Conservation (phyloP, 2,888 invertebrate genomes). For the Hermaeophaga mercurialis region DNA sequence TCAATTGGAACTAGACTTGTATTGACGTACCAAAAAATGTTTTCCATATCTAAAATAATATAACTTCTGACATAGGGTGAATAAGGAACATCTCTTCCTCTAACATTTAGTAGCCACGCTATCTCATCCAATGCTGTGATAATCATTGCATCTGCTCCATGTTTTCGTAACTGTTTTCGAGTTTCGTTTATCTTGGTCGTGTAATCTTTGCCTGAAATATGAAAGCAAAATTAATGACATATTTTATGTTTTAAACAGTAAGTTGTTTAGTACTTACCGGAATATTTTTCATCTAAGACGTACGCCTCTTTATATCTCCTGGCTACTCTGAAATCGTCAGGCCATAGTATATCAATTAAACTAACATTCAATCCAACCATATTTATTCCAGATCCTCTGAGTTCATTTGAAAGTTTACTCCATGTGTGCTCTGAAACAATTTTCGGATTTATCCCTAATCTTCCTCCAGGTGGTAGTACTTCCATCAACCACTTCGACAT, state of each 20-base stretch:
- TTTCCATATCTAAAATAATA: constrained; percentile 68
- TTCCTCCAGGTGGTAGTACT: constrained; percentile 54
- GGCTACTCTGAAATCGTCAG: constrained; percentile 43
- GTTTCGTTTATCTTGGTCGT: constrained; percentile 74
- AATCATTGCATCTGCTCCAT: constrained; percentile 77
- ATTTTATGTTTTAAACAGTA: too few relatives aligned
- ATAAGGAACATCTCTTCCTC: constrained; percentile 83
- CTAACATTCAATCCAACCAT: constrained; percentile 67
- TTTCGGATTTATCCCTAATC: constrained; percentile 77
- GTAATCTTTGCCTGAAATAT: constrained; percentile 68
- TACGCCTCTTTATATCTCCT: constrained; percentile 58
- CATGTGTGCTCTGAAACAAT: constrained; percentile 72
- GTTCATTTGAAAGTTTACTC: constrained; percentile 64
- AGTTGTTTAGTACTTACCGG: constrained; percentile 56
- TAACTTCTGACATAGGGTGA: constrained; percentile 82
- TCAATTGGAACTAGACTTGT: constrained; percentile 63
- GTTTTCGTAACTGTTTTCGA: constrained; percentile 65
- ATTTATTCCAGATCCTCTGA: constrained; percentile 57
- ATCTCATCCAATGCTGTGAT: constrained; percentile 87
- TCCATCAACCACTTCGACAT: constrained; percentile 73
- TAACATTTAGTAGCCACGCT: constrained; percentile 86
- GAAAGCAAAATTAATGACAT: too few relatives aligned
- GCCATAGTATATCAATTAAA: constrained; percentile 81
- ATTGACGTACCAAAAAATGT: constrained; percentile 74
- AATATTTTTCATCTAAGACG: constrained; percentile 58